Evolutionary conservation across 2,888 invertebrate genomes (phyloP).

Genomic region (Mellilla xanthometata): DNA sequence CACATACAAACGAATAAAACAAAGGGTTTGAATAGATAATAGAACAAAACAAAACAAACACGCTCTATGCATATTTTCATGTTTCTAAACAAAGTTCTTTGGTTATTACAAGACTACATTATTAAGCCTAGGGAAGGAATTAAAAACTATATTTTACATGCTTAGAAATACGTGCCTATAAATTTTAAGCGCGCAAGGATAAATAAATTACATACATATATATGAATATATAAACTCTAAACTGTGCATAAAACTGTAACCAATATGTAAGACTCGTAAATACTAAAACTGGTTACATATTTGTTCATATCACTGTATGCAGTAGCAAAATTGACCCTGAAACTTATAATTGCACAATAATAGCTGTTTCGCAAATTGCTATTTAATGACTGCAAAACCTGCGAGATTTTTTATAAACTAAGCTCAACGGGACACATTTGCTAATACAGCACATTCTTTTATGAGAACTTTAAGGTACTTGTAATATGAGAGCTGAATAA

Average conservation of each 20-base stretch:
- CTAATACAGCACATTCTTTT: conserved; percentile 25
- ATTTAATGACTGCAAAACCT: conserved; percentile 22
- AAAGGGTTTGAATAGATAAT: conserved; percentile 75
- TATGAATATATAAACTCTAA: no score
- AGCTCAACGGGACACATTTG: conserved; percentile 8
- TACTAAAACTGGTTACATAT: no score
- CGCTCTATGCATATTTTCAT: conserved; percentile 55
- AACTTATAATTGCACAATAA: conserved; percentile 11
- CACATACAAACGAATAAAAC: conserved; percentile 63
- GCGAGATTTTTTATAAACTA: background rate
- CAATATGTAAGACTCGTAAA: no score
- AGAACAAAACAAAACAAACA: conserved; percentile 74
- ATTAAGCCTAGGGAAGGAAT: no score
- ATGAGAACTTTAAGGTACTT: conserved; percentile 17
- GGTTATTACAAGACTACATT: conserved; percentile 6
- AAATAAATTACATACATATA: no score
- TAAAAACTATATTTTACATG: no score
- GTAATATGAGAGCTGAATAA: conserved; percentile 42
- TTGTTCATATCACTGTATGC: no score
- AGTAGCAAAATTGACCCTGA: conserved; percentile 6
- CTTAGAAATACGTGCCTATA: no score
- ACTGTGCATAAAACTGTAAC: no score
- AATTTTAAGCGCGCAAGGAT: no score
- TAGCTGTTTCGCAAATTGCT: conserved; percentile 15
- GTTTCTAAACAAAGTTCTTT: conserved; percentile 50